A percentile compares a stretch with the other conserved stretches of the same genome.
Evolutionary conservation across 2,888 invertebrate genomes (phyloP).

Genomic region (Drosophila paranaensis): DNA sequence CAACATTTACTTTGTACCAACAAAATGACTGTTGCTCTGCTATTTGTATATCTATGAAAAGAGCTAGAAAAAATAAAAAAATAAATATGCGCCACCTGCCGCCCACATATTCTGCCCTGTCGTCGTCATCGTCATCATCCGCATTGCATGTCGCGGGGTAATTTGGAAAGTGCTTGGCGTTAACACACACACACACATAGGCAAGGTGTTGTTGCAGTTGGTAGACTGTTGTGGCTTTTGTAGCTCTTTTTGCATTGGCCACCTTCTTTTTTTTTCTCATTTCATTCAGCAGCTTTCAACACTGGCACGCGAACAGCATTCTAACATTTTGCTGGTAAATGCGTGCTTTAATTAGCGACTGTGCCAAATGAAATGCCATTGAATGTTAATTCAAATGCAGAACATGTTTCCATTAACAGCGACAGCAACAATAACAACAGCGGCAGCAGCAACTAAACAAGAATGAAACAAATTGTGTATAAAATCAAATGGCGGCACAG

Average conservation of each 20-base stretch:
- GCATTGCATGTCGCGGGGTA: constrained; percentile 65
- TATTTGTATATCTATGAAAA: constrained; percentile 8
- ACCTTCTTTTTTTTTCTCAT: constrained; percentile 9
- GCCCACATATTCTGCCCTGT: constrained; percentile 17
- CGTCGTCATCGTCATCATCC: constrained; percentile 20
- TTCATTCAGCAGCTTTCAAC: constrained; percentile 24
- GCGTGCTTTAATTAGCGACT: constrained; percentile 62
- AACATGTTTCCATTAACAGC: constrained; percentile 65
- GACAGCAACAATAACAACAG: constrained; percentile 22
- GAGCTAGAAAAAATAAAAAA: constrained; percentile 6
- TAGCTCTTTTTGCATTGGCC: constrained; percentile 26
- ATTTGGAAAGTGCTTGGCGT: constrained; percentile 57
- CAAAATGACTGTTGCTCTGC: constrained; percentile 27
- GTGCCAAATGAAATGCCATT: constrained; percentile 66
- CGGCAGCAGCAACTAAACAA: constrained; percentile 25
- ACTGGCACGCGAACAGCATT: constrained; percentile 33
- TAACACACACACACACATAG: constrained; percentile 8
- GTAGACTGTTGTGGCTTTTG: constrained; percentile 34
- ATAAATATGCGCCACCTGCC: constrained; percentile 18
- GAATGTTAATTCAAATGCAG: constrained; percentile 71
- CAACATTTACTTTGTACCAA: constrained; percentile 36
- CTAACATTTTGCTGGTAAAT: constrained; percentile 36
- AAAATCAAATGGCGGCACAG: constrained; percentile 43
- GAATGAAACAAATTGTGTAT: constrained; percentile 31
- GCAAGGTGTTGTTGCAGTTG: constrained; percentile 11